Conservation (phyloP, 2,113 vertebrate species). For the Orientallactaga bullata region DNA sequence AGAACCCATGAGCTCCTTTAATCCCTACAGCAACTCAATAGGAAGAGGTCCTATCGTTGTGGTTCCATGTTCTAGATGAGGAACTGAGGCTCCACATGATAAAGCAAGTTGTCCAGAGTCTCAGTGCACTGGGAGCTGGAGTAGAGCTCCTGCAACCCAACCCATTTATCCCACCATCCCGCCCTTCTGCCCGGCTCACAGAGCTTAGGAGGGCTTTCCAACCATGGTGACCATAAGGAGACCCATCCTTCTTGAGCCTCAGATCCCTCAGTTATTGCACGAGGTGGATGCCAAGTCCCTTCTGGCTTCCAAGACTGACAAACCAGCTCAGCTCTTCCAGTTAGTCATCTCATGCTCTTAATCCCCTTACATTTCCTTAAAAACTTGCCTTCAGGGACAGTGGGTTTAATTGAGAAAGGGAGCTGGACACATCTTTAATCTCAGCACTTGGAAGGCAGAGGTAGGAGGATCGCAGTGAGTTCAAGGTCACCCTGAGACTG, state of each 20-base stretch:
- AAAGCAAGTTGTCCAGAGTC: neutral
- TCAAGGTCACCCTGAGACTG: no score
- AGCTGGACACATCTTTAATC: no score
- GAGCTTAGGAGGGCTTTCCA: neutral
- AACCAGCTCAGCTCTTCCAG: neutral
- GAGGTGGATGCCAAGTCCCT: neutral
- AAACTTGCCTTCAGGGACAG: neutral
- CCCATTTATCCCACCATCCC: no score
- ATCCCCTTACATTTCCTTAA: neutral
- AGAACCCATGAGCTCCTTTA: neutral
- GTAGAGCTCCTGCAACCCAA: neutral
- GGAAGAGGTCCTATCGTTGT: neutral
- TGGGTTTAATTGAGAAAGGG: neutral
- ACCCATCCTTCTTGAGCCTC: neutral
- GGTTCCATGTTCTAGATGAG: neutral
- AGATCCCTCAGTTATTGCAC: neutral
- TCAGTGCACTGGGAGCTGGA: neutral
- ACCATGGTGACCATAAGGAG: neutral
- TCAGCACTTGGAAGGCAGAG: no score
- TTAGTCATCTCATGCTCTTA: neutral
- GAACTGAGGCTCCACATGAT: neutral
- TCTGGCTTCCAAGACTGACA: neutral
- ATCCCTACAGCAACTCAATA: neutral
- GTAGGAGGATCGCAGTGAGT: no score
- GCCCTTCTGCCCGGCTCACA: rapidly evolving